A percentile compares a stretch with the other conserved stretches of the same genome.
phyloP scores from a whole-genome alignment of 2,888 invertebrate species.

The Noctuana brunneofusca region DNA sequence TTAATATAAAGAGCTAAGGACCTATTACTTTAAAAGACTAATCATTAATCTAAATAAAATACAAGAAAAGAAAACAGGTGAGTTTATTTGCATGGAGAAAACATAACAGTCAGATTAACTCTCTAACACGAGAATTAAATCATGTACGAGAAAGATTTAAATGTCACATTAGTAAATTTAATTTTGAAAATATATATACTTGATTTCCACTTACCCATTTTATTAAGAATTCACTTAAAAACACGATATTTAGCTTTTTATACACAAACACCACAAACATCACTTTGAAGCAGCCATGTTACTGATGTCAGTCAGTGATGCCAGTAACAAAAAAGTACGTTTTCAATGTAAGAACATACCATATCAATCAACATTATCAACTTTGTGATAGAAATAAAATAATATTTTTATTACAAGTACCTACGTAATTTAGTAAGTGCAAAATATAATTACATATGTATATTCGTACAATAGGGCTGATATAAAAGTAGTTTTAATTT shows the following conservation, averaged over 20 bases:
- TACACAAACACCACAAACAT: constrained; percentile 70
- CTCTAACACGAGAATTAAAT: neutral
- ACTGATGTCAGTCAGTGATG: constrained; percentile 44
- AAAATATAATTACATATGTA: too few relatives aligned
- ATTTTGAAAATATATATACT: neutral
- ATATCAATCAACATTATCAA: too few relatives aligned
- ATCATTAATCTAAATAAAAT: neutral
- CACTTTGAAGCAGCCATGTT: constrained; percentile 72
- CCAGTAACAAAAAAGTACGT: constrained; percentile 33
- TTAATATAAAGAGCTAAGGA: neutral
- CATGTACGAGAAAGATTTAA: neutral
- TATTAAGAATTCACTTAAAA: constrained; percentile 45
- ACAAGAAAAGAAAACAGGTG: neutral
- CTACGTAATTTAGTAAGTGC: too few relatives aligned
- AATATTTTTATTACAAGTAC: too few relatives aligned
- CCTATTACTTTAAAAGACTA: neutral
- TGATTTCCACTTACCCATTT: constrained; percentile 64
- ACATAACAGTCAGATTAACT: constrained; percentile 18
- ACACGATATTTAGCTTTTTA: constrained; percentile 52
- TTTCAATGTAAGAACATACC: too few relatives aligned
- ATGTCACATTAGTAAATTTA: neutral
- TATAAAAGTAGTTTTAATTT: too few relatives aligned
- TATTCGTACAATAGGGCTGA: too few relatives aligned
- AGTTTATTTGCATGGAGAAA: constrained; percentile 8
- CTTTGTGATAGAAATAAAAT: neutral